Evolutionary conservation across 2,888 invertebrate genomes (phyloP), one percentile per base, ranked within the genome.

Genomic region (Sarcophaga rosellei): DNA sequence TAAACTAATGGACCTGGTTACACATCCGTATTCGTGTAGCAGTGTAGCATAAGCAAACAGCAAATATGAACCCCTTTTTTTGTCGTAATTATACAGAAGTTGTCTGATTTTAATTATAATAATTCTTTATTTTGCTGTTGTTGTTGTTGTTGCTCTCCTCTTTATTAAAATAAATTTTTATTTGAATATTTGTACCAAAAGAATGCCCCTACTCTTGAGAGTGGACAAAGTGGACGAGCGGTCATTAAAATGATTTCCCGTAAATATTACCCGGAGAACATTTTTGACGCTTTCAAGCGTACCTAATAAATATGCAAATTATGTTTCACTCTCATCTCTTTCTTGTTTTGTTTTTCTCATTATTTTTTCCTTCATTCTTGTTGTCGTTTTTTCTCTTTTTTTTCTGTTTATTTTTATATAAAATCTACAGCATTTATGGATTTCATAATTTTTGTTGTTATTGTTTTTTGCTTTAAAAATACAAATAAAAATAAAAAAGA

Each of bases 101-200:
- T 90, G 90, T 91, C 91, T 91, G 91, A 90, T 90, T 89, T 89
- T 91, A 89, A 90, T 90, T 89, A 90, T 89, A 84, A 84, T 84
- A 84, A 84, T 84, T 75, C 68, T 79, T 70, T 65, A 35, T 77
- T 20, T 25, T 47, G 35, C 23, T 23, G 11, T 68, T 89, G 88
- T 85, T 61, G 35, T 35, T 35, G 35, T 35, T 35, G 35, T 76
- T 57, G 61, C 23, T 15, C 47, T 47, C 47, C 47, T 47, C 15
- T 47, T 66, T 65, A 65, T 35, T 23, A 20, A 47, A 61, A 65
- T n/a, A 25, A 20, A 79, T 69, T 77, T 62, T 74, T 77, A 45
- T 17, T 69, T 59, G 72, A 53, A 77, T 35, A 63, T 44, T 15
- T 57, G 53, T n/a, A 53, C 77, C 0, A 47, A 47, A 47, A 47